Evolutionary conservation across 2,797 vertebrate genomes (phyloP), one percentile per base, ranked within the genome.

Genomic region (Phylloscopus collybita): DNA sequence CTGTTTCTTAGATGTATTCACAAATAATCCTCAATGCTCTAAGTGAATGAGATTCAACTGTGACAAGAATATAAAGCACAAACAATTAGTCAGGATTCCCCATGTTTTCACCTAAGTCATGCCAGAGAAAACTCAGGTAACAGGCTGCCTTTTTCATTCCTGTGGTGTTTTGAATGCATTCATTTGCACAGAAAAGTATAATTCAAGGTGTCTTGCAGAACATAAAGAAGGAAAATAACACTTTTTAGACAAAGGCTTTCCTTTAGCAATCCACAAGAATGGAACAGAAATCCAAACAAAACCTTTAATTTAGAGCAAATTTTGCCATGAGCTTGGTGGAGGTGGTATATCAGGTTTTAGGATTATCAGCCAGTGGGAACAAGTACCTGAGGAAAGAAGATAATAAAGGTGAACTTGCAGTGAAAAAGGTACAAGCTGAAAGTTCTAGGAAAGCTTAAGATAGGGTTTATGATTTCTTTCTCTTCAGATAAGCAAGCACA

Each of bases 391-490:
- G 62, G 62, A 76, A 60, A 74, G 61, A 93, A 86, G 69, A 84
- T 92, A 74, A 88, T 84, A 88, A 79, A 92, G 60, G 42, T 66
- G 47, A 62, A 70, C 71, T 85, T 93, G 38, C 45, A 67, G 53
- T 49, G 42, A 60, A 93, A 92, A 92, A 90, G 45, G 65, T 88
- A 80, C 64, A 88, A 88, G 72, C 45, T 88, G 50, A 74, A 93
- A 92, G n/a, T 90, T 91, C 64, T 95, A 79, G 42, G 42, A 87
- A 94, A 93, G 64, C 69, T 92, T 94, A 80, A 67, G 57, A 84
- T 64, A 80, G 60, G 81, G 86, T 87, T 94, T 86, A 47, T 54
- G 49, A 22, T 69, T 67, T 82, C 45, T 81, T 66, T 69, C 34
- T 11, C 25, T 45, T 67, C 54, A 42, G 71, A 89, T 95, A 92